Conservation (phyloP, 2,888 invertebrate species). For the Hesperia comma region DNA sequence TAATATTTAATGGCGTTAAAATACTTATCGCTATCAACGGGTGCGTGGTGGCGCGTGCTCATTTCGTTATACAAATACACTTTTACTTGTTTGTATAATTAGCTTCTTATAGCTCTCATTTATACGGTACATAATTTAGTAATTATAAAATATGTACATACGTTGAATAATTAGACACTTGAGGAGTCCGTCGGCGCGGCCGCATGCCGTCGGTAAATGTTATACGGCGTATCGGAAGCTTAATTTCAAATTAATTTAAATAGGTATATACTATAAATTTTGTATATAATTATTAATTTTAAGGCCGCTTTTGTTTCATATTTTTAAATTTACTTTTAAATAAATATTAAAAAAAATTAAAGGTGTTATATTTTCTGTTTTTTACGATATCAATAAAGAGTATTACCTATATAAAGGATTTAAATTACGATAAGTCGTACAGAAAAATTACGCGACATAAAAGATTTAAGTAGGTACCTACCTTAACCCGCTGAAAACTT, state of each 20-base stretch:
- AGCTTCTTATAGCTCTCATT: constrained; percentile 25
- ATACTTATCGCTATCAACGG: constrained; percentile 53
- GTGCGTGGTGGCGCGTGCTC: constrained; percentile 68
- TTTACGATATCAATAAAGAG: too few relatives aligned
- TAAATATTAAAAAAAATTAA: too few relatives aligned
- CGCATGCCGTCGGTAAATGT: background rate
- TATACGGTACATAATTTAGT: constrained; percentile 8
- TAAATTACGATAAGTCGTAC: too few relatives aligned
- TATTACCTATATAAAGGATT: too few relatives aligned
- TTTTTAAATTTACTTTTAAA: too few relatives aligned
- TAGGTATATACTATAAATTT: background rate
- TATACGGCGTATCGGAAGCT: background rate
- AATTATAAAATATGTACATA: background rate
- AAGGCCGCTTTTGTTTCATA: too few relatives aligned
- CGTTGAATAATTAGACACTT: background rate
- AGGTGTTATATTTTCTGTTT: too few relatives aligned
- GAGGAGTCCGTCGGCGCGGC: constrained; percentile 10
- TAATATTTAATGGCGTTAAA: constrained; percentile 41
- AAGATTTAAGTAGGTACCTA: too few relatives aligned
- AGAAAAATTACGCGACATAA: too few relatives aligned
- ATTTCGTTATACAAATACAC: constrained; percentile 68
- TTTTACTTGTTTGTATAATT: constrained; percentile 43
- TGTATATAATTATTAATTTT: background rate
- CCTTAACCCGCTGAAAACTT: too few relatives aligned
- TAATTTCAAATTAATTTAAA: background rate